Evolutionary conservation across 2,888 invertebrate species (phyloP).

Genomic region (Tenthredo amoena): DNA sequence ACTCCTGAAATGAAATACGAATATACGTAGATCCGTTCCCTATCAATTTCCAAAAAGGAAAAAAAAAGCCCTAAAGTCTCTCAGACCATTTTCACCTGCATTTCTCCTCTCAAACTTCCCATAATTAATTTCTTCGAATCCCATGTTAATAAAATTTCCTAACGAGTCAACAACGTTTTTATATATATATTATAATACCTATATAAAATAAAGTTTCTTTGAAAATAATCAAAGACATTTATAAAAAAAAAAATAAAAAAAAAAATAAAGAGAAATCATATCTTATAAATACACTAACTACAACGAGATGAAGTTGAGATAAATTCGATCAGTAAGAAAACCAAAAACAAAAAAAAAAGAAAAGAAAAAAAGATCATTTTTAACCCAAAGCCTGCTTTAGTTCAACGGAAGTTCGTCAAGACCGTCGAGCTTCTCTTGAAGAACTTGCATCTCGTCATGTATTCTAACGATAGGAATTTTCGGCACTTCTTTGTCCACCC

Average conservation of each 20-base stretch:
- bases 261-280: too few species aligned
- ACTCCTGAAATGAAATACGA: background rate
- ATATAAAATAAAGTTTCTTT: too few species aligned
- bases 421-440: slow-evolving; percentile 59
- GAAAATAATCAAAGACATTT: too few species aligned
- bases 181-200: background rate
- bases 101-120: background rate
- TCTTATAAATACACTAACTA: too few species aligned
- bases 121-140: background rate
- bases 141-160: background rate
- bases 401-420: background rate
- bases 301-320: too few species aligned
- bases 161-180: background rate
- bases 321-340: background rate
- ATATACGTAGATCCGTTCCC: background rate
- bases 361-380: background rate
- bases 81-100: background rate
- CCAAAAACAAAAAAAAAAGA: background rate
- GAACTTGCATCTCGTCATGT: slow-evolving; percentile 59
- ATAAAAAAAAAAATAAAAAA: too few species aligned
- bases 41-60: background rate
- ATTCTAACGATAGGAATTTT: slow-evolving; percentile 42
- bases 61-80: background rate
- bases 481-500: background rate
- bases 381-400: background rate